A percentile compares a stretch with the other conserved stretches of the same genome.
Conservation (phyloP, 2,888 invertebrate genomes). For the Strigamia maritima region DNA sequence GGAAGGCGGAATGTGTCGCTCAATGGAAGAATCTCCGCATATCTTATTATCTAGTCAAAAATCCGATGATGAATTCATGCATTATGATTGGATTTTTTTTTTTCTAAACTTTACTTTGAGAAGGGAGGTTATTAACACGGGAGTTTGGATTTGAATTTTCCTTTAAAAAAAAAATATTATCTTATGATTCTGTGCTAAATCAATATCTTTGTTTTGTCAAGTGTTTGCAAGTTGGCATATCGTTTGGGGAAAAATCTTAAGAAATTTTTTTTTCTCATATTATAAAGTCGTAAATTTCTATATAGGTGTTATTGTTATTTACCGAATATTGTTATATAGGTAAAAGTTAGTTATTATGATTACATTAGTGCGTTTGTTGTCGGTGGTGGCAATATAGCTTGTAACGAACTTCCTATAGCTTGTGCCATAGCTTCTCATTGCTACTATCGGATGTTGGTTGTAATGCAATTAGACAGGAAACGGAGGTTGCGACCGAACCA, state of each 20-base stretch:
- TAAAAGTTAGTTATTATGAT: neutral
- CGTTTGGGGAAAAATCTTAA: too few relatives aligned
- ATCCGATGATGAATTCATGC: neutral
- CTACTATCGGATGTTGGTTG: conserved; percentile 15
- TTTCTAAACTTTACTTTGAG: neutral
- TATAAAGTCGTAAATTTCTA: too few relatives aligned
- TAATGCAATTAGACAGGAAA: conserved; percentile 15
- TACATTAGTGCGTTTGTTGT: neutral
- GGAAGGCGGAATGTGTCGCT: neutral
- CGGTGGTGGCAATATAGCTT: neutral
- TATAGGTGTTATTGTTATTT: too few relatives aligned
- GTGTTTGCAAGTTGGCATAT: too few relatives aligned
- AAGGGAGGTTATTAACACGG: neutral
- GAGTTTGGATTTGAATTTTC: too few relatives aligned
- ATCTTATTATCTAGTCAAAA: neutral
- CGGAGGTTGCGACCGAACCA: conserved; percentile 15
- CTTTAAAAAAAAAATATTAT: too few relatives aligned
- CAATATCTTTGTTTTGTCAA: too few relatives aligned
- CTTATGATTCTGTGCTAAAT: too few relatives aligned
- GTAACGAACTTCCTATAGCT: neutral
- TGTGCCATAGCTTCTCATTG: neutral
- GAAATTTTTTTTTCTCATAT: too few relatives aligned
- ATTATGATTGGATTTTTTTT: neutral
- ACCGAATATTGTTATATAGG: too few relatives aligned
- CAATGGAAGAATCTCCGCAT: neutral